Base-by-base conservation (phyloP, 2,888 invertebrate species). In the Tryphoninae sp. region DNA sequence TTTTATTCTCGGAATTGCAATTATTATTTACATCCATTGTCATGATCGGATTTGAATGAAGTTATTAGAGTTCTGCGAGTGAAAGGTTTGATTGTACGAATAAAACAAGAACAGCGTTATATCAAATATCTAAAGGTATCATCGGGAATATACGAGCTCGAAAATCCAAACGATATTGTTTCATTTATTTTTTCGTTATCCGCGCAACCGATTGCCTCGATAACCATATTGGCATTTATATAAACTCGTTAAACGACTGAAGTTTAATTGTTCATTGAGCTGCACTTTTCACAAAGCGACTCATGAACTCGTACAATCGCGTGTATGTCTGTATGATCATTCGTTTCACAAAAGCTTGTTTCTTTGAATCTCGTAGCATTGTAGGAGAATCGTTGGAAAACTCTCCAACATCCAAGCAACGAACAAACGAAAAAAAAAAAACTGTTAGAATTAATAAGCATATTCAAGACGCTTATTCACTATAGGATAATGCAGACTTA, bases 321-420 rank as follows among this genome's bases (percentile, higher is more conserved):
- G 23, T 42, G 6, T 33, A 4, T 26, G 33, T 16, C 22, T 55
- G n/a, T 64, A 74, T 74, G 55, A 58, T 65, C 45, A 74, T 65
- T 58, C 65, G 55, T 74, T 64, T 74, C 42, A 74, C 74, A 42
- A 74, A 45, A 45, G 55, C n/a, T 74, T 65, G 55, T 55, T 23
- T 55, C 65, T 74, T 74, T 74, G 64, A 74, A 62, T 23, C 55
- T 42, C 55, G 26, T 40, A 23, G n/a, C 55, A 55, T 23, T 74
- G 23, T 58, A 22, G 64, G n/a, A 53, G 62, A 64, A 65, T 53
- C 42, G 65, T 65, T 75, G 58, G 58, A 65, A 75, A 75, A 75
- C 55, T 68, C 53, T 40, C 42, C 42, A 33, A 16, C 33, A 64
- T 33, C 62, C 33, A 23, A 33, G 40, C 40, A 40, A 19, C 62